phyloP scores from a whole-genome alignment of 2,888 invertebrate genomes.

The Eupithecia subumbrata region DNA sequence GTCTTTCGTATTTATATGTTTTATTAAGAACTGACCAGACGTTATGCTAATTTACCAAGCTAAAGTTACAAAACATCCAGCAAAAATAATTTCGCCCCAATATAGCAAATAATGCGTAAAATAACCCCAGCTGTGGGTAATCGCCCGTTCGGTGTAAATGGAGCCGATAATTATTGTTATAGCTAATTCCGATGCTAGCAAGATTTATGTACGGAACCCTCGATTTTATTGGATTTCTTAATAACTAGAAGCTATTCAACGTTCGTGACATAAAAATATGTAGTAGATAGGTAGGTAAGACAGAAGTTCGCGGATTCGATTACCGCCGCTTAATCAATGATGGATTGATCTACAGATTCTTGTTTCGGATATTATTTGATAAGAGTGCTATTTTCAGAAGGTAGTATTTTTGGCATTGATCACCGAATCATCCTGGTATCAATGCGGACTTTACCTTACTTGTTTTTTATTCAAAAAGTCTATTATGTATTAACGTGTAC shows the following conservation, averaged over 20 bases:
- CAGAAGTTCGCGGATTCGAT: not conserved
- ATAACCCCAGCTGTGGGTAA: conserved; percentile 42
- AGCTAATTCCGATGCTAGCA: conserved; percentile 15
- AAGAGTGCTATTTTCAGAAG: no score
- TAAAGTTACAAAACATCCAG: conserved; percentile 25
- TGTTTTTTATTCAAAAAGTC: no score
- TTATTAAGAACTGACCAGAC: not conserved
- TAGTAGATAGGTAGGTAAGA: no score
- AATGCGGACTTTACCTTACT: no score
- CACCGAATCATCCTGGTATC: no score
- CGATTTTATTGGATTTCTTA: conserved; percentile 1
- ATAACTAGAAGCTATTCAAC: not conserved
- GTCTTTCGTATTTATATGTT: not conserved
- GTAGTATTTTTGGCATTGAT: no score
- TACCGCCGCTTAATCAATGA: not conserved
- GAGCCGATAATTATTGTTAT: conserved; percentile 34
- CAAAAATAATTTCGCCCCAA: conserved; percentile 39
- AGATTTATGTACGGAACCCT: conserved; percentile 18
- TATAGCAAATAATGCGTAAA: conserved; percentile 47
- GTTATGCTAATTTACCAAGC: not conserved
- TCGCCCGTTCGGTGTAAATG: conserved; percentile 30
- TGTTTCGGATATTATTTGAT: no score
- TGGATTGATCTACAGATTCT: no score
- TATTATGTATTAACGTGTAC: no score
- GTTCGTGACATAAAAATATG: not conserved